Base-by-base conservation (phyloP, 1,140 invertebrate species). In the Homarus americanus region DNA sequence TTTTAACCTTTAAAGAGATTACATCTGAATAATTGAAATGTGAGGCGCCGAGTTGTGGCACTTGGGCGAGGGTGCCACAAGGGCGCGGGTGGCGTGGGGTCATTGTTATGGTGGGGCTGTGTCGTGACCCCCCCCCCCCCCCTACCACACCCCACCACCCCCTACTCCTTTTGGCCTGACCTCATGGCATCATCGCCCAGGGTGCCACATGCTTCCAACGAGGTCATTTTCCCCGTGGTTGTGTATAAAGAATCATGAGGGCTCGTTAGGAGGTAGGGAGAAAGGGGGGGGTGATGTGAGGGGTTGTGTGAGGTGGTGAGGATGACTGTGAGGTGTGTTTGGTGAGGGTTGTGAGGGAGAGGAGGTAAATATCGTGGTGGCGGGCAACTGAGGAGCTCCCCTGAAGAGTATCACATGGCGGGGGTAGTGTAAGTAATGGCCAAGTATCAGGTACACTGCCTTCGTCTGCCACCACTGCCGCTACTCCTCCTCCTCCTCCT, bases 401-500 rank as follows among this genome's bases (percentile, higher is more conserved):
- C 82, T 32, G 82, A 73, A 85, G 82, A 85, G 82, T 85, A 85
- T 85, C 82, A 75, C 82, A 53, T 85, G 82, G 32, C 82, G n/a
- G 40, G n/a, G 38, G 32, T 85, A 69, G 44, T 78, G 75, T 85
- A 85, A 85, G 82, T 85, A 73, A 85, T 73, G 82, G 69, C 69
- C 72, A 44, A 66, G 82, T 85, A 85, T 85, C 82, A 85, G 82
- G 82, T 85, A 69, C 69, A 69, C 72, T 17, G 36, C 41, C 44
- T 24, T 63, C 79, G n/a, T 66, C 38, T 44, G 38, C 75, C 75
- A 40, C 40, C 40, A 40, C 40, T 24, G 75, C 24, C 10, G 7
- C 73, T 75, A 20, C 12, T 9, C 34, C 36, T 17, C 34, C 36
- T 15, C 24, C 28, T 34, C 24, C 28, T 36, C 12, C 69, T 5